Base-by-base conservation (phyloP, 2,888 invertebrate genomes). In the Scaptomyza polygonia region DNA sequence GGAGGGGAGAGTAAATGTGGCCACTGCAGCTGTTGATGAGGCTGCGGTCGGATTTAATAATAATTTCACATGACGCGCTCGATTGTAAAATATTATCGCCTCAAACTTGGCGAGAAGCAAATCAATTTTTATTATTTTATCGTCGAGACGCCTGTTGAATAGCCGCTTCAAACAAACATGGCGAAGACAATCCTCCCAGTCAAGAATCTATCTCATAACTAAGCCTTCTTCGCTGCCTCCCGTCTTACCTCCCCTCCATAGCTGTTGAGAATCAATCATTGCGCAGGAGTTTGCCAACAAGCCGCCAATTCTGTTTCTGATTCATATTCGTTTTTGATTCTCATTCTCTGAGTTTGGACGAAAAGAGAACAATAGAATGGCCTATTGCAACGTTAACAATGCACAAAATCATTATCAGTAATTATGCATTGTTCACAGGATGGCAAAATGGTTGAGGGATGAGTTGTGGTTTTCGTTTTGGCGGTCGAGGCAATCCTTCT, bases 61-160 rank as follows among this genome's bases (percentile, higher is more conserved):
- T 81, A 82, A 81, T 87, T 81, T 82, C 79, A 76, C 81, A 85
- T 85, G 87, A 82, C 77, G 80, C 67, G 71, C 75, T 62, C 61
- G 62, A 72, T 67, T 72, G 79, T 87, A 53, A 75, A 87, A 82
- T n/a, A n/a, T n/a, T n/a, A 78, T 57, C 75, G 67, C 12, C 39
- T n/a, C n/a, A n/a, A n/a, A n/a, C n/a, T n/a, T n/a, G n/a, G n/a
- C 71, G 81, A 81, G 57, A 79, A 48, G 67, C 66, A 78, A 82
- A 82, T 85, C 81, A 87, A 85, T 82, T 87, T 85, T 85, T 87
- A 85, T 82, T 81, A 85, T 81, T 87, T 81, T 82, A 87, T 81
- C 72, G 64, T 66, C 73, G 65, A 77, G 65, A 77, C 67, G 82
- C 63, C 70, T 77, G 69, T 63, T 63, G 59, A 65, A 65, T 56